Conservation (phyloP, 92 coral and sea anemone genomes). For the Epizoanthus stellaris region DNA sequence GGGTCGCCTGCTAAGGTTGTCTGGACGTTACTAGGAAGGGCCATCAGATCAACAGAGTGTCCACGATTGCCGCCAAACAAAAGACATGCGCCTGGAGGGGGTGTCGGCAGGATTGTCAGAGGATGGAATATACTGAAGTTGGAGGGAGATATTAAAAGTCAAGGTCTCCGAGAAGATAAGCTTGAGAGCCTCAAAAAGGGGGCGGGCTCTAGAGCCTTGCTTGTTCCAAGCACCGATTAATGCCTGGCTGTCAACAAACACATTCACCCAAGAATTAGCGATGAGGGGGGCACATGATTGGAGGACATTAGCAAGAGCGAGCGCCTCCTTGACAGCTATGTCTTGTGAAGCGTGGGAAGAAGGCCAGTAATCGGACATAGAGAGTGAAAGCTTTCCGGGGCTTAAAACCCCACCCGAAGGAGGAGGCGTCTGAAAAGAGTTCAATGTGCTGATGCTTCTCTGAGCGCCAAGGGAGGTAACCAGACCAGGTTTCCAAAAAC, state of each 20-base stretch:
- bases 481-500: too few relatives aligned
- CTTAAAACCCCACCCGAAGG: too few relatives aligned
- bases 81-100: slow-evolving; percentile 41
- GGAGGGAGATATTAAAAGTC: slow-evolving; percentile 22
- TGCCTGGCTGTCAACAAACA: slow-evolving; percentile 37
- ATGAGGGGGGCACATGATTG: not conserved
- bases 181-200: not conserved
- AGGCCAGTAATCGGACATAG: too few relatives aligned
- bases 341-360: not conserved
- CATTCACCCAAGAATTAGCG: too few relatives aligned
- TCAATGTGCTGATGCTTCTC: too few relatives aligned
- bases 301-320: slow-evolving; percentile 48
- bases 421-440: too few relatives aligned
- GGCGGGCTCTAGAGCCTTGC: slow-evolving; percentile 39
- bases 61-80: slow-evolving; percentile 55
- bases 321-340: slow-evolving; percentile 39
- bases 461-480: too few relatives aligned
- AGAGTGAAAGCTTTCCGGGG: too few relatives aligned
- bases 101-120: slow-evolving; percentile 48
- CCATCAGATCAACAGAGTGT: slow-evolving; percentile 55
- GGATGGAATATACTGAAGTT: slow-evolving; percentile 35
- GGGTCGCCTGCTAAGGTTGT: not conserved
- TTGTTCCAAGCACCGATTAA: slow-evolving; percentile 42
- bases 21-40: slow-evolving; percentile 41
- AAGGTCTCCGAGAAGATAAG: slow-evolving; percentile 33